Base-by-base conservation (phyloP, 2,888 invertebrate species). In the Byasa hedistus region DNA sequence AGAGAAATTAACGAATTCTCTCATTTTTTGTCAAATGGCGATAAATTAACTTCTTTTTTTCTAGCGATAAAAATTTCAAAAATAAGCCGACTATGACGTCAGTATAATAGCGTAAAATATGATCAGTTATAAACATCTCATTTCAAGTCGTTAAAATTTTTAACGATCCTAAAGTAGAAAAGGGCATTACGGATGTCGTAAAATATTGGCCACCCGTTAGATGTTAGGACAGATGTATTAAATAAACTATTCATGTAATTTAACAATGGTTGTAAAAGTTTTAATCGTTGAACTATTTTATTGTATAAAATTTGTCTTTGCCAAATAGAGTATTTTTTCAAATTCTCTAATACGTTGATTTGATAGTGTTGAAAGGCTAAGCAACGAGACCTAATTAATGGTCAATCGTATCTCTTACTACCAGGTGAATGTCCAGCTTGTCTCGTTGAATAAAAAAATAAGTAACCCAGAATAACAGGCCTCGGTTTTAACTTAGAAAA, bases 51-150 rank as follows among this genome's bases (percentile, higher is more conserved):
- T 12, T 39, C 19, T 7, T 24, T 57, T 58, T 66, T 65, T 61
- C 32, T 62, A 32, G 22, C 17, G 36, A 23, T 56, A 67, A 56
- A 60, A 60, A 64, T 64, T 59, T 59, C 32, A 22, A 2, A 36
- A 51, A 61, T 64, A 64, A 67, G n/a, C 55, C 60, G 60, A 22
- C 56, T 60, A 24, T 59, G 48, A 55, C 15, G 55, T 55, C 44
- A n/a, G 58, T 73, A 81, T 83, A 87, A 87, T 85, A 79, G 80
- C 73, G 77, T 86, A 78, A 87, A 82, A 83, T 88, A 88, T 79
- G 76, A 74, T 68, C 72, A 73, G 74, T 76, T 79, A 73, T 88
- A 86, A 89, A 87, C 64, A 64, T 67, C 67, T 67, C 63, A 82
- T 77, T 84, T 79, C 57, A 73, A 70, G 74, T 81, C 84, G 78